phyloP scores from a whole-genome alignment of 2,113 vertebrate genomes.

The Notiomystis cincta region DNA sequence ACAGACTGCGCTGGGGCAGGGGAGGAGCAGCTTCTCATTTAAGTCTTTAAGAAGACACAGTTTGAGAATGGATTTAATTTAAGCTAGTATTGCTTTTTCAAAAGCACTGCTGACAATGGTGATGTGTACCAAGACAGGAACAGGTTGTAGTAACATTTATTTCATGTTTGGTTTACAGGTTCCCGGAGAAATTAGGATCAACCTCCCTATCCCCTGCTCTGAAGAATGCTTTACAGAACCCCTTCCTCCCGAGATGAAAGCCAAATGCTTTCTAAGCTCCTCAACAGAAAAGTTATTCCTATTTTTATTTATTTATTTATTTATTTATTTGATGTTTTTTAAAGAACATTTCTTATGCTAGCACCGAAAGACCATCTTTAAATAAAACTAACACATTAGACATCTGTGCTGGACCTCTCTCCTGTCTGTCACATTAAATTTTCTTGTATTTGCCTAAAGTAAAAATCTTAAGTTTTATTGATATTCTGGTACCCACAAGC shows the following conservation, averaged over 20 bases:
- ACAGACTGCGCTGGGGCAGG: fast-evolving
- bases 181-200: conserved; percentile 41
- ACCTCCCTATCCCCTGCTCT: not conserved
- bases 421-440: conserved; percentile 49
- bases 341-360: conserved; percentile 63
- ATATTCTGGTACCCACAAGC: not conserved
- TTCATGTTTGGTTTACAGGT: conserved; percentile 32
- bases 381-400: conserved; percentile 60
- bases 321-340: conserved; percentile 67
- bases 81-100: not conserved
- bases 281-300: conserved; percentile 44
- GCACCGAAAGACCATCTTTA: conserved; percentile 49
- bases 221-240: conserved; percentile 28
- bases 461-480: conserved; percentile 6
- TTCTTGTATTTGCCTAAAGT: not conserved
- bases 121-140: not conserved
- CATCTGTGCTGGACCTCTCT: conserved; percentile 25
- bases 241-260: conserved; percentile 25
- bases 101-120: not conserved
- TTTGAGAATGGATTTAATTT: not conserved
- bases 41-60: not conserved
- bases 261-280: conserved; percentile 2
- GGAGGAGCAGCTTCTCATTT: not conserved
- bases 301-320: conserved; percentile 72
- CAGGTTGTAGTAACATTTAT: not conserved